Percentiles rank a stretch among this genome's conserved stretches.
phyloP scores from a whole-genome alignment of 2,888 invertebrate genomes.

The Drosophila yooni region DNA sequence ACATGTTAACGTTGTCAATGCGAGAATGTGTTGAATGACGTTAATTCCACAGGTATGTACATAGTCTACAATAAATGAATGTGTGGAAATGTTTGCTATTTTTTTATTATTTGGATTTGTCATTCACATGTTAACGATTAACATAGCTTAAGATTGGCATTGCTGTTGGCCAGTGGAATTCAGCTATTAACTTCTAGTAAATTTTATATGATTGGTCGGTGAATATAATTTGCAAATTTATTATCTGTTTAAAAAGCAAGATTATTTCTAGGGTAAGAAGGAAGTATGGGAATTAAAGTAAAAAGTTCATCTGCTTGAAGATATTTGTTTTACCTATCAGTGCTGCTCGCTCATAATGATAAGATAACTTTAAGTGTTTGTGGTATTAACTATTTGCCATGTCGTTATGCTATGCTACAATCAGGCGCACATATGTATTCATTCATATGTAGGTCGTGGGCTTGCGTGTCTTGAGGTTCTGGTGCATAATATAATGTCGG shows the following conservation, averaged over 20 bases:
- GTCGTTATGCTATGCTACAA: slow-evolving; percentile 4
- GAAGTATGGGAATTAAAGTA: no score
- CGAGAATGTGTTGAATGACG: slow-evolving; percentile 22
- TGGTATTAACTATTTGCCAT: slow-evolving; percentile 22
- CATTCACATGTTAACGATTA: slow-evolving; percentile 27
- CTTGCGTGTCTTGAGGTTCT: slow-evolving; percentile 22
- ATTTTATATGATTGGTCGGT: background rate
- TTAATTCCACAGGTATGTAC: slow-evolving; percentile 8
- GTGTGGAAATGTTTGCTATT: background rate
- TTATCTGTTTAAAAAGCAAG: background rate
- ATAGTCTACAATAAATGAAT: slow-evolving; percentile 14
- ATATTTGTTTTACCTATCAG: no score
- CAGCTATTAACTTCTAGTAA: background rate
- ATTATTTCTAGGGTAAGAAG: slow-evolving; percentile 32
- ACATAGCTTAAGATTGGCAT: background rate
- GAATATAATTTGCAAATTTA: background rate
- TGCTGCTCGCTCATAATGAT: background rate
- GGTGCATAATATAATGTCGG: slow-evolving; percentile 6
- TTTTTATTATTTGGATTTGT: slow-evolving; percentile 13
- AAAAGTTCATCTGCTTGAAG: no score
- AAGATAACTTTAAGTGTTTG: slow-evolving; percentile 18
- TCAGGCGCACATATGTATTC: background rate
- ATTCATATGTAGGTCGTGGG: slow-evolving; percentile 37
- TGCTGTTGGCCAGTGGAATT: background rate
- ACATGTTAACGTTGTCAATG: slow-evolving; percentile 30